These are phyloP conservation scores for Pseudolaguvia tuberculata DNA, from an alignment of 2,113 vertebrate genomes.

Conservation along the genomic window DNA sequence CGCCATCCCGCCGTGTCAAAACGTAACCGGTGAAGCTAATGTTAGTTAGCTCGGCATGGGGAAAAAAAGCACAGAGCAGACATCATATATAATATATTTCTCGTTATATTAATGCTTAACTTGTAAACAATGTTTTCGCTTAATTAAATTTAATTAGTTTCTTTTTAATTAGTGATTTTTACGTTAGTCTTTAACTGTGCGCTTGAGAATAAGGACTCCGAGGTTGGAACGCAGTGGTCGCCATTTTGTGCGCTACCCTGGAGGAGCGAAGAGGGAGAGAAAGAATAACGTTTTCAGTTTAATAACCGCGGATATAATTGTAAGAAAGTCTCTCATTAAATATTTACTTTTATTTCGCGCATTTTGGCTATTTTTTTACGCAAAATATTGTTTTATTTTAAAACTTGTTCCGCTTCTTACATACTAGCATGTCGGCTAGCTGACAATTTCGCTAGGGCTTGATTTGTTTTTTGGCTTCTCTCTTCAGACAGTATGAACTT, in stretches of 20 bases:
- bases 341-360: background rate
- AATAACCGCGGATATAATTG: background rate
- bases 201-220: constrained; percentile 7
- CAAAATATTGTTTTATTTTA: background rate
- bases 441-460: background rate
- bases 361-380: background rate
- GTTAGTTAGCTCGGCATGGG: background rate
- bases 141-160: background rate
- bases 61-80: background rate
- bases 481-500: too few species aligned
- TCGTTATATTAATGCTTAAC: background rate
- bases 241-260: constrained; percentile 30
- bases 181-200: background rate
- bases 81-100: background rate
- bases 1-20: constrained; percentile 1
- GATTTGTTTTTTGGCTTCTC: background rate
- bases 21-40: constrained; percentile 8
- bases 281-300: background rate
- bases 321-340: background rate
- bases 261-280: constrained; percentile 6
- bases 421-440: constrained; percentile 7
- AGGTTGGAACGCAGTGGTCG: constrained; percentile 21
- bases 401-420: background rate
- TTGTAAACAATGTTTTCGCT: background rate
- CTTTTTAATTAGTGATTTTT: background rate